These are phyloP conservation scores for Edolisoma coerulescens DNA, from an alignment of 2,113 vertebrate genomes.

Conservation along the genomic window DNA sequence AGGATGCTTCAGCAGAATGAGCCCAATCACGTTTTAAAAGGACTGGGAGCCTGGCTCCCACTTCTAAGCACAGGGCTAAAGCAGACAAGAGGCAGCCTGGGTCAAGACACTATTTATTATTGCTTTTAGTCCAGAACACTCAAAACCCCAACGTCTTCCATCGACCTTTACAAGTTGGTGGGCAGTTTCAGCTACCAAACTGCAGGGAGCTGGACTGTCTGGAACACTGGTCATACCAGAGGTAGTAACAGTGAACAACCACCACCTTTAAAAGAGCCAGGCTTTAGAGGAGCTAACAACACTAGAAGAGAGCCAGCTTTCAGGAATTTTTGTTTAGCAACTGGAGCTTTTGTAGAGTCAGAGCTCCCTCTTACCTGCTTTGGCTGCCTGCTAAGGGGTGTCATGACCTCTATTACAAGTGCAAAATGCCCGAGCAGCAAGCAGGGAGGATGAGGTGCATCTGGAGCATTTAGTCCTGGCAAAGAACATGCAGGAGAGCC, in stretches of 20 bases:
- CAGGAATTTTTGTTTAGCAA: not conserved
- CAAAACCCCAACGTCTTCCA: not conserved
- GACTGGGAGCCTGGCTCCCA: not conserved
- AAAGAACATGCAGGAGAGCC: not conserved
- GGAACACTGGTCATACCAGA: not conserved
- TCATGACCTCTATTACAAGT: not conserved
- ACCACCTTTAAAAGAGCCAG: not conserved
- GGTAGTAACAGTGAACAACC: not conserved
- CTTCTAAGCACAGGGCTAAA: not conserved
- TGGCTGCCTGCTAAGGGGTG: not conserved
- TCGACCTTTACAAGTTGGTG: accelerated
- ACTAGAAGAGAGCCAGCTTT: not conserved
- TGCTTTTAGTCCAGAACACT: not conserved
- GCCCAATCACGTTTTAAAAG: accelerated
- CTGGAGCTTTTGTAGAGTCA: not conserved
- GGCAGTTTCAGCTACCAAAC: not conserved
- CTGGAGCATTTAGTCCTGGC: not conserved
- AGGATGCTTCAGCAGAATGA: not conserved
- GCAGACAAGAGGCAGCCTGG: not conserved
- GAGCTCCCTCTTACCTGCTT: not conserved
- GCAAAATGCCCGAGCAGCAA: not conserved
- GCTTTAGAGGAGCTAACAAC: not conserved
- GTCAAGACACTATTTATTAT: not conserved
- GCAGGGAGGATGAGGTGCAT: not conserved
- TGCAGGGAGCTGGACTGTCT: not conserved